Evolutionary conservation across 2,797 vertebrate genomes (phyloP).

Genomic region (Australoheros facetus): DNA sequence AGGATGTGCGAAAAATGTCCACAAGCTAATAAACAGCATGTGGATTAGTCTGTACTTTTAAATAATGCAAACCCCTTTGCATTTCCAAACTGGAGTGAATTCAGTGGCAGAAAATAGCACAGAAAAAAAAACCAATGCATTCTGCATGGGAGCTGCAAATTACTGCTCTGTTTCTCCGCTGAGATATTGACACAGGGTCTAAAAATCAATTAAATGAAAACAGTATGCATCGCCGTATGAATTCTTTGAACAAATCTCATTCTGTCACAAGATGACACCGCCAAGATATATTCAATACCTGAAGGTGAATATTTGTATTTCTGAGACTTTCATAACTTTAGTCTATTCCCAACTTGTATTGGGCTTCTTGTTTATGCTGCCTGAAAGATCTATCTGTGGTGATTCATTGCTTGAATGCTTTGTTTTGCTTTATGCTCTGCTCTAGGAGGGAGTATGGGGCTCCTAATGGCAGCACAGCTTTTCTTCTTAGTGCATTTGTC

Average conservation of each 20-base stretch:
- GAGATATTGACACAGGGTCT: conserved; percentile 54
- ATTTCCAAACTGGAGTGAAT: conserved; percentile 20
- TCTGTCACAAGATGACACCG: conserved; percentile 56
- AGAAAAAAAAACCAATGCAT: conserved; percentile 23
- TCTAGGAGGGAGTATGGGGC: conserved; percentile 53
- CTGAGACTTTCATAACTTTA: conserved; percentile 67
- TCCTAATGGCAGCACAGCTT: conserved; percentile 69
- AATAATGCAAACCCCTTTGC: conserved; percentile 33
- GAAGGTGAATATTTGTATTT: conserved; percentile 76
- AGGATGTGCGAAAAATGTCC: neutral
- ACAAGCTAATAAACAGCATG: conserved; percentile 6
- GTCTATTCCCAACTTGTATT: conserved; percentile 63
- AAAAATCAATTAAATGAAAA: conserved; percentile 70
- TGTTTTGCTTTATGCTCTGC: conserved; percentile 70
- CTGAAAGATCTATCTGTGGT: conserved; percentile 70
- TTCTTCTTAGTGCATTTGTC: conserved; percentile 72
- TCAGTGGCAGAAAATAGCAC: conserved; percentile 12
- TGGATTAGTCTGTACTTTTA: conserved; percentile 5
- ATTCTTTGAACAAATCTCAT: conserved; percentile 63
- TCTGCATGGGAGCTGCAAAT: conserved; percentile 52
- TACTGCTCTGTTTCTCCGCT: conserved; percentile 48
- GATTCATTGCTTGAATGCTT: conserved; percentile 75
- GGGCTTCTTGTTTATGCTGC: conserved; percentile 72
- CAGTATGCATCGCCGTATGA: conserved; percentile 46
- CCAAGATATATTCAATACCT: conserved; percentile 56